phyloP scores from a whole-genome alignment of 2,797 vertebrate species.

The Tapera naevia region DNA sequence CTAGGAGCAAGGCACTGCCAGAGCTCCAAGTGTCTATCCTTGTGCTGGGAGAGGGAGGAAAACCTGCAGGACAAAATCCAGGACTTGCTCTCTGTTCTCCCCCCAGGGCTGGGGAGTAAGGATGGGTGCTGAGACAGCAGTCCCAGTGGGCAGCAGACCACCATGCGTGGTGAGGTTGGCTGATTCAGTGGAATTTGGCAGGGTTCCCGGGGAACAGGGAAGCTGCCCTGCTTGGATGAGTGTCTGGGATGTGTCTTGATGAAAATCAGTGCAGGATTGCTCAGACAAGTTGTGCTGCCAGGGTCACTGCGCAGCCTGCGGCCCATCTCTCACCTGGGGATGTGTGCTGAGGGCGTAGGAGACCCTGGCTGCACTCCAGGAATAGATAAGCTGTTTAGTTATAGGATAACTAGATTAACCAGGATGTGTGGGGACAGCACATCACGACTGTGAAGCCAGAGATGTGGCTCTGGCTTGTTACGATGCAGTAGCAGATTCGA shows the following conservation, averaged over 20 bases:
- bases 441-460: not conserved
- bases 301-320: conserved; percentile 27
- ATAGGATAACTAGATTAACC: conserved; percentile 53
- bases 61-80: not conserved
- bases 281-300: not conserved
- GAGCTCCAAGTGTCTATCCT: not conserved
- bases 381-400: conserved; percentile 46
- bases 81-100: not conserved
- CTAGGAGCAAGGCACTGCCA: not conserved
- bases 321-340: not conserved
- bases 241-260: not conserved
- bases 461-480: not conserved
- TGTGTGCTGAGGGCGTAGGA: conserved; percentile 45
- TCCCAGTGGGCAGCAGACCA: not conserved
- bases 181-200: not conserved
- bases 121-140: not conserved
- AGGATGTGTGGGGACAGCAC: conserved; percentile 15
- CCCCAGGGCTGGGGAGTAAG: not conserved
- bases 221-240: not conserved
- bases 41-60: not conserved
- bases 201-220: not conserved
- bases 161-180: fast-evolving
- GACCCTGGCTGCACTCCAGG: conserved; percentile 21
- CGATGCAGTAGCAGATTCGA: not conserved
- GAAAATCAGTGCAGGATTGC: not conserved